Evolutionary conservation across 2,113 vertebrate genomes (phyloP), one percentile per base, ranked within the genome.

Genomic region (Clinocottus analis): DNA sequence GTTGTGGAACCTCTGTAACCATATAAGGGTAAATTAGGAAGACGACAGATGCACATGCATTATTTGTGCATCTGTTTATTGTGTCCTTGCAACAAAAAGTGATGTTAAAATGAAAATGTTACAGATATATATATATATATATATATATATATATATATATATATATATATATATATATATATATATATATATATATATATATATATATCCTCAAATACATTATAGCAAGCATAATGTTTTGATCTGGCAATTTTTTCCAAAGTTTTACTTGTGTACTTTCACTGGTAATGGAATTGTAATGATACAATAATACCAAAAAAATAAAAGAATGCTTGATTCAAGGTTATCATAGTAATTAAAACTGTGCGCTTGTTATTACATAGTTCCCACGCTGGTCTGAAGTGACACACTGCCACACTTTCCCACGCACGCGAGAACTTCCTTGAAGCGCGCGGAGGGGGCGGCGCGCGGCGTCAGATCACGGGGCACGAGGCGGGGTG

Each of bases 351-450:
- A 8, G 9, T 35, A 5, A 67, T 67, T 33, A 58, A 80, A 33
- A 61, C 29, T 8, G 9, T n/a, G 17, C 21, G 8, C 49, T 51
- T 67, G 72, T 87, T 72, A 43, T 71, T 39, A 47, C 75, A 80
- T 25, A 83, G 72, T 94, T 92, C 92, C 93, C 93, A 93, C 90
- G 91, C 75, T 25, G 82, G 63, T 77, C 77, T 69, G 56, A 77
- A 84, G 84, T 93, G 93, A 94, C 93, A 94, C 87, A 94, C 94
- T 94, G 92, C 93, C 94, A 94, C 92, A 93, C 90, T 93, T 94
- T 94, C 94, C 90, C 94, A 94, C 92, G 90, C 91, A 89, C 89
- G 90, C 90, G 82, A 82, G 83, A 76, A 67, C 72, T 64, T 87
- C 74, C 84, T 91, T 85, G 80, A 90, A 88, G 89, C 91, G 91